Percentiles rank a stretch among this genome's conserved stretches.
Evolutionary conservation across 2,888 invertebrate genomes (phyloP).

Genomic region (Phyllotreta cruciferae): DNA sequence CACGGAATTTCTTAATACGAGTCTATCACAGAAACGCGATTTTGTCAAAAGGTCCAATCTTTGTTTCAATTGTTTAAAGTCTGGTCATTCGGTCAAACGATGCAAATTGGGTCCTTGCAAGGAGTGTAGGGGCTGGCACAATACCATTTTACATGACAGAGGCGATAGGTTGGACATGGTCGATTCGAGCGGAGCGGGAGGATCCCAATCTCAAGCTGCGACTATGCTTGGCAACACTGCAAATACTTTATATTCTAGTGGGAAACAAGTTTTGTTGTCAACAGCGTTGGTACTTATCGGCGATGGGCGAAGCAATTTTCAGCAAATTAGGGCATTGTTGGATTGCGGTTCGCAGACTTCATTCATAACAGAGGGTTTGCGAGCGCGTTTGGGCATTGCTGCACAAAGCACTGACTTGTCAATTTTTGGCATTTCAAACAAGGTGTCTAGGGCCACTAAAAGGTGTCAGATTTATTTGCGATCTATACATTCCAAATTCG

Average conservation of each 20-base stretch:
- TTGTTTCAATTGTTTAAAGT: slow-evolving; percentile 17
- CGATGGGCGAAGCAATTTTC: slow-evolving; percentile 1
- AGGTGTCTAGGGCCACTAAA: background rate
- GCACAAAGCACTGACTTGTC: background rate
- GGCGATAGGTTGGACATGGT: too few relatives aligned
- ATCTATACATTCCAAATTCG: background rate
- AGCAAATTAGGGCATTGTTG: slow-evolving; percentile 1
- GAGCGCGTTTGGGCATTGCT: background rate
- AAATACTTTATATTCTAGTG: background rate
- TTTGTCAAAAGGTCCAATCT: slow-evolving; percentile 9
- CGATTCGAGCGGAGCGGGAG: background rate
- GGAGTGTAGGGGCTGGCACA: slow-evolving; percentile 10
- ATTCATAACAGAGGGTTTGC: background rate
- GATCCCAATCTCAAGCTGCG: background rate
- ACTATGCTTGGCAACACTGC: background rate
- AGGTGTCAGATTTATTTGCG: background rate
- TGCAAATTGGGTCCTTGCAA: slow-evolving; percentile 4
- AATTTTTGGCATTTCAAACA: background rate
- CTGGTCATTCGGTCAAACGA: slow-evolving; percentile 1
- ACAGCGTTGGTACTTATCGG: slow-evolving; percentile 10
- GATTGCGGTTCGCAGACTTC: slow-evolving; percentile 19
- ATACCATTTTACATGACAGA: slow-evolving; percentile 11
- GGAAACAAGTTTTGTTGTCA: slow-evolving; percentile 16
- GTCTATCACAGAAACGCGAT: background rate
- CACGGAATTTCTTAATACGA: background rate